These are phyloP conservation scores for Danaus plexippus DNA, from an alignment of 1,140 invertebrate genomes.

Conservation along the genomic window DNA sequence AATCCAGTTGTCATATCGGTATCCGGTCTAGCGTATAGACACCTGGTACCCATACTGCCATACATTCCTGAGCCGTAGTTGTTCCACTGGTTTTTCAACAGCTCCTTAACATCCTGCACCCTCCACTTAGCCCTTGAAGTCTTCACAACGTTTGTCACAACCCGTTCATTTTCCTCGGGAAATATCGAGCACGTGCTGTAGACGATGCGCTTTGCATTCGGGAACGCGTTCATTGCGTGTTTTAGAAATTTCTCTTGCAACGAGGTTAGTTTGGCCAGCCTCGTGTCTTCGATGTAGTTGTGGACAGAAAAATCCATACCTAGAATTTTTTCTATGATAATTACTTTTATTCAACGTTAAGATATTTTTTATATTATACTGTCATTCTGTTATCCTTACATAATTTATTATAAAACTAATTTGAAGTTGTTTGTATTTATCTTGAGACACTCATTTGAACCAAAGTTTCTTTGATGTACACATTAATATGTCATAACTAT, in stretches of 20 bases:
- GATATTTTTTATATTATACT: no score
- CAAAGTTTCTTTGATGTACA: no score
- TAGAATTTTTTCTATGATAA: conserved; percentile 16
- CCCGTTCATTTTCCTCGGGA: conserved; percentile 93
- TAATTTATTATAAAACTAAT: no score
- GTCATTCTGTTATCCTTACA: no score
- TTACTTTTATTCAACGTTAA: no score
- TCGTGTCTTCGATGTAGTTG: conserved; percentile 58
- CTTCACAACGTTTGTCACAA: conserved; percentile 78
- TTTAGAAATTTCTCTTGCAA: conserved; percentile 90
- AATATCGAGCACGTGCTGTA: conserved; percentile 97
- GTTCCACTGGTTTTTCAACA: conserved; percentile 76
- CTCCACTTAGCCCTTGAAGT: conserved; percentile 74
- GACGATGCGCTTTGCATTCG: conserved; percentile 86
- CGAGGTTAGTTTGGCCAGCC: conserved; percentile 80
- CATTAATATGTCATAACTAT: no score
- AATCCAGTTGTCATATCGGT: conserved; percentile 92
- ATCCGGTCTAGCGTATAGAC: conserved; percentile 83
- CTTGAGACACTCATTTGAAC: no score
- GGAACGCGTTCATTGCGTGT: conserved; percentile 88
- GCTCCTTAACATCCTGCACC: conserved; percentile 74
- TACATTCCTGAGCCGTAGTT: conserved; percentile 78
- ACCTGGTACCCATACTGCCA: conserved; percentile 77
- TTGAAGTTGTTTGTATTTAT: no score
- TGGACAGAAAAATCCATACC: conserved; percentile 61